Evolutionary conservation across 1,140 invertebrate genomes (phyloP), one percentile per base, ranked within the genome.

Genomic region (Sitobion miscanthi): DNA sequence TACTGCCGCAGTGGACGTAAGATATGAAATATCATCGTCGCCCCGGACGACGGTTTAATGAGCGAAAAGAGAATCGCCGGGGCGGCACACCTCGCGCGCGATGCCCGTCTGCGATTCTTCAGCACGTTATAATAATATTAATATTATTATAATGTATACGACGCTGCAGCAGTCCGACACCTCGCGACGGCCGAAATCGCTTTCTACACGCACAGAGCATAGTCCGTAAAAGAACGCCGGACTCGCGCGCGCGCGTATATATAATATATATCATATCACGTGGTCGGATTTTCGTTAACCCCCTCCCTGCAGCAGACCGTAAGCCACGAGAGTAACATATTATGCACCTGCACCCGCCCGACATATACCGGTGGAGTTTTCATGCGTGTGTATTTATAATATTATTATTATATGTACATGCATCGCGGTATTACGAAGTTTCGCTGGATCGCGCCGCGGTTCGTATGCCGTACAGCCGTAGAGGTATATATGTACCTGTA

Each of bases 11-110:
- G 20, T 54, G 52, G 21, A 54, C 49, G n/a, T 88, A 35, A 49
- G 2, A 30, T 47, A 57, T 89, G 87, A 89, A 49, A 88, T 88
- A 89, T 89, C 52, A 89, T 57, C 52, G n/a, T 89, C 87, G 47
- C 42, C 42, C 23, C 23, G 85, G 45, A 47, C 42, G 14, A 35
- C 49, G n/a, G 47, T 35, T 88, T 52, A 52, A 49, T n/a, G 35
- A 77, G 87, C 87, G 20, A 89, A 89, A 54, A 89, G 49, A 54
- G 35, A 57, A 54, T 54, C 87, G 45, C 54, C n/a, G 52, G n/a
- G n/a, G 54, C 47, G 52, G 21, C 9, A 54, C 87, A 52, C 47
- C 87, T 9, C 21, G 1, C 21, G 30, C 87, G 87, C 21, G n/a
- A 30, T 88, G 23, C 23, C 20, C 20, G 87, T 23, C n/a, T 57